Conservation (phyloP, 2,888 invertebrate genomes). For the Monopis laevigella region DNA sequence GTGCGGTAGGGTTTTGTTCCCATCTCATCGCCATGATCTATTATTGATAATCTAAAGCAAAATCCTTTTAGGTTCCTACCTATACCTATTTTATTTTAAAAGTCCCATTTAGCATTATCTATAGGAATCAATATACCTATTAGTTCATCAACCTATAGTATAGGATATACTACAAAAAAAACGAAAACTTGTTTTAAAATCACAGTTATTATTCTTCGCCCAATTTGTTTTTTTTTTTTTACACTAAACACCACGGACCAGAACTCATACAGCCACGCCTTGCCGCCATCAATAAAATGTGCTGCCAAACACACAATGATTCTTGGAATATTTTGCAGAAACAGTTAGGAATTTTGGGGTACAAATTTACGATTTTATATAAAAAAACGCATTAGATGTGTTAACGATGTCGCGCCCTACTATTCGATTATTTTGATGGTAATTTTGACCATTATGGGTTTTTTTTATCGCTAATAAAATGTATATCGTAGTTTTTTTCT, state of each 20-base stretch:
- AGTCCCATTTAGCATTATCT: no score
- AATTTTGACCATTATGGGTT: neutral
- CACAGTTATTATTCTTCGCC: no score
- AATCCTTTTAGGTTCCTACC: no score
- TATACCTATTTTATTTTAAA: no score
- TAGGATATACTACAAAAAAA: no score
- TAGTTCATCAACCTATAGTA: no score
- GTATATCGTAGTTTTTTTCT: neutral
- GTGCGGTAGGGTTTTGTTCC: no score
- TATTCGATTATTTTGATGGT: constrained; percentile 9
- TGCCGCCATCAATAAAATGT: constrained; percentile 37
- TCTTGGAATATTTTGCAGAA: constrained; percentile 23
- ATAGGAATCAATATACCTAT: no score
- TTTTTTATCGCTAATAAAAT: neutral
- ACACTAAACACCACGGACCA: constrained; percentile 3
- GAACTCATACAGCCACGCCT: constrained; percentile 35
- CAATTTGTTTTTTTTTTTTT: constrained; percentile 13
- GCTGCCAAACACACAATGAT: constrained; percentile 33
- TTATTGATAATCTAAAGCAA: no score
- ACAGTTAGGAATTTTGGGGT: constrained; percentile 22
- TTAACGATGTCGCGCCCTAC: constrained; percentile 10
- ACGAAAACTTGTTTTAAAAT: no score
- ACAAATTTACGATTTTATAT: constrained; percentile 1
- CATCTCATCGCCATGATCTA: no score
- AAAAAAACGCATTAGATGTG: constrained; percentile 1